These are phyloP conservation scores for Pampusana beccarii DNA, from an alignment of 2,113 vertebrate species.

Conservation along the genomic window DNA sequence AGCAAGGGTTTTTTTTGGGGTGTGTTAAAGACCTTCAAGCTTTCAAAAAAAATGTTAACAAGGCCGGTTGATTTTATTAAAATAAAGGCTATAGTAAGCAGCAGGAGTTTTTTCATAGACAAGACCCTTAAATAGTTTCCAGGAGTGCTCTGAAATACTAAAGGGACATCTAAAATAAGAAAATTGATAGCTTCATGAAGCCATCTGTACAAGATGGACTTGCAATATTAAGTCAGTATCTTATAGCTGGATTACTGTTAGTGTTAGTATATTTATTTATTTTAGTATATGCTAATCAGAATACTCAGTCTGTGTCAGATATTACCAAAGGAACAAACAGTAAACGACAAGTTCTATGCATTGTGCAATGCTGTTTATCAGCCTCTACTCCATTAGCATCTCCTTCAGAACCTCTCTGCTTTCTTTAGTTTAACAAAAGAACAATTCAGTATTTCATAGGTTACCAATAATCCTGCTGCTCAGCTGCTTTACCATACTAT, in stretches of 20 bases:
- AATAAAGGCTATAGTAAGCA: background rate
- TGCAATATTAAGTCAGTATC: background rate
- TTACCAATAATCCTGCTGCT: background rate
- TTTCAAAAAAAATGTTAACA: background rate
- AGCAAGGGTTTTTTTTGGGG: background rate
- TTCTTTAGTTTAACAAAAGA: background rate
- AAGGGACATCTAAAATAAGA: background rate
- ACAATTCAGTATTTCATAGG: background rate
- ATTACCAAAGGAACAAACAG: background rate
- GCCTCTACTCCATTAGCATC: background rate
- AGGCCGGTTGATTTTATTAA: background rate
- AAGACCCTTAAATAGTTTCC: background rate
- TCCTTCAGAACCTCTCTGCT: background rate
- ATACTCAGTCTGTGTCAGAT: background rate
- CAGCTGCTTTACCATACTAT: background rate
- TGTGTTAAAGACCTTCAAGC: background rate
- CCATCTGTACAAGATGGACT: background rate
- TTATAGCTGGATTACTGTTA: background rate
- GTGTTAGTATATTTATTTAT: background rate
- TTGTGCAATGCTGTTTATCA: background rate
- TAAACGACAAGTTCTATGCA: fast-evolving
- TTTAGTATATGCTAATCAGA: background rate
- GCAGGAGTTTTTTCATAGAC: background rate
- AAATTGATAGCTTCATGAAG: background rate
- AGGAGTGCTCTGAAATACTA: background rate